phyloP scores from a whole-genome alignment of 2,797 vertebrate genomes.

The Anas capensis region DNA sequence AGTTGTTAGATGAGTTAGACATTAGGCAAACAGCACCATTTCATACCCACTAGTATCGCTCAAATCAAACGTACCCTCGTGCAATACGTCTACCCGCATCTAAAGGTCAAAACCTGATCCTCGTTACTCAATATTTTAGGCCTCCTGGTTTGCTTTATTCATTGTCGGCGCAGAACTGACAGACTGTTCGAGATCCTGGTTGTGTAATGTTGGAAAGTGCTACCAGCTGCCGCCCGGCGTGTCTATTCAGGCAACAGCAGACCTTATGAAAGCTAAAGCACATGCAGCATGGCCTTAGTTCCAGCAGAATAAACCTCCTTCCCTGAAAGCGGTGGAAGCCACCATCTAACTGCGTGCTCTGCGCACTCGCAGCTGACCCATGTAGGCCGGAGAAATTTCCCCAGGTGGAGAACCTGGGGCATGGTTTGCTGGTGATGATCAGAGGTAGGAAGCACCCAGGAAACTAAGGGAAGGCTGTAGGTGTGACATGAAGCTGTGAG shows the following conservation, averaged over 20 bases:
- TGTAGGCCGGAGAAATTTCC: rapidly evolving
- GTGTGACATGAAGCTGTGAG: neutral
- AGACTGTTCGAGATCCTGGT: neutral
- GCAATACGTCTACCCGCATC: conserved; percentile 8
- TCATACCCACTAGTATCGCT: neutral
- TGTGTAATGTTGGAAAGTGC: neutral
- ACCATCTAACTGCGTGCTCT: rapidly evolving
- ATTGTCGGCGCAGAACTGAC: neutral
- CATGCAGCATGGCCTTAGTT: neutral
- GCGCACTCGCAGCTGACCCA: rapidly evolving
- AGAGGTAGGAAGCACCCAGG: neutral
- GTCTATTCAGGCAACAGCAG: neutral
- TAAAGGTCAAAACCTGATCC: conserved; percentile 40
- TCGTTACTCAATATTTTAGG: neutral
- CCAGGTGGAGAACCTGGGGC: neutral
- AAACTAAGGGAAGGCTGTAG: neutral
- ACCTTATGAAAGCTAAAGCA: neutral
- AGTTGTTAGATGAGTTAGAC: neutral
- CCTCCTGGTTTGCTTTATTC: conserved; percentile 38
- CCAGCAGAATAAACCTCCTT: neutral
- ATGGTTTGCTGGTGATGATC: rapidly evolving
- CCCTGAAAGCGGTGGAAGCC: neutral
- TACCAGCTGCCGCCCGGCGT: neutral
- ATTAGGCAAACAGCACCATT: neutral
- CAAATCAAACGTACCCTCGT: neutral